Evolutionary conservation across 2,888 invertebrate species (phyloP), one percentile per base, ranked within the genome.

Genomic region (Frankliniella fusca): DNA sequence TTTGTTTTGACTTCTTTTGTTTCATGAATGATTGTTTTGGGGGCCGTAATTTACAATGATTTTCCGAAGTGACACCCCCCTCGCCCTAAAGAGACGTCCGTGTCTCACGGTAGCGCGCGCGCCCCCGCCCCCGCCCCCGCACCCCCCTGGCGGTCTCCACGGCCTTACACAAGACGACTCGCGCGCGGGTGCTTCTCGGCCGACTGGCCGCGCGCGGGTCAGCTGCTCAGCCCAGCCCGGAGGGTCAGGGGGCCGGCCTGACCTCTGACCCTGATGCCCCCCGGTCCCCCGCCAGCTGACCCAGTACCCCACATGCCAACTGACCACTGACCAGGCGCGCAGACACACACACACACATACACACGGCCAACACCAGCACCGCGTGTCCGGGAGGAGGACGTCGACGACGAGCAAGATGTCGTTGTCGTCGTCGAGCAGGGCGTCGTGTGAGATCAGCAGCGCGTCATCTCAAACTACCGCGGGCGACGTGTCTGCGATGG

Each of bases 281-380:
- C 27, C 70, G 54, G 18, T 18, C 54, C 54, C 54, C 54, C 54
- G 3, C 8, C 54, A 54, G 70, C 23, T 70, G 70, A 76, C 70
- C 70, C 70, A 76, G 70, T 76, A 27, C 5, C 70, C 70, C 70
- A 76, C 70, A 76, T 76, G 70, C 70, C 70, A n/a, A 76, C 8
- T 76, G 70, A 76, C 70, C 70, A 70, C 23, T n/a, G n/a, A n/a
- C n/a, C n/a, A n/a, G 65, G 65, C 65, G 65, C 65, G 65, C 65
- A 23, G 8, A 9, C 54, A 54, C 15, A 54, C 54, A 15, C 10
- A 50, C 50, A 11, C 50, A 50, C 50, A n/a, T 50, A 9, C 54
- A 1, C 61, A 1, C 61, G 20, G 61, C 7, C 61, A 18, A 11
- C 12, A 9, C 54, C 54, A 54, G 18, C 54, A 15, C 54, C 18